phyloP scores from a whole-genome alignment of 2,797 vertebrate species.

The Amphiprion clarkii region DNA sequence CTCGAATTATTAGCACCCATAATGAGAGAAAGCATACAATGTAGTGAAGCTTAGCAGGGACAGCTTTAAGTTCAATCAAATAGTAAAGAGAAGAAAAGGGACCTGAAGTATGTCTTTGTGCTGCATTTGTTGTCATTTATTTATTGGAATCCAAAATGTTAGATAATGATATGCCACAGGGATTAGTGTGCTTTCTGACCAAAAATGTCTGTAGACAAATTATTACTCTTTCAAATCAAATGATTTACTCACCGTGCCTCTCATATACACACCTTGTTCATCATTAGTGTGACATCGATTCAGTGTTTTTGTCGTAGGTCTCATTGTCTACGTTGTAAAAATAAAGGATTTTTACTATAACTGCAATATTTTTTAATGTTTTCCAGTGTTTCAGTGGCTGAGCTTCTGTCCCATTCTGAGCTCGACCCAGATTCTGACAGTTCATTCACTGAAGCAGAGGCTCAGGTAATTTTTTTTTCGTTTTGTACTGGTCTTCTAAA shows the following conservation, averaged over 20 bases:
- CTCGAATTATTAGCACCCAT: neutral
- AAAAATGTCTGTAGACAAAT: neutral
- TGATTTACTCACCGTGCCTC: neutral
- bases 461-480: constrained; percentile 81
- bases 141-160: neutral
- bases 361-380: constrained; percentile 20
- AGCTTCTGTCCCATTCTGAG: constrained; percentile 89
- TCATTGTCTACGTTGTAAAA: neutral
- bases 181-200: neutral
- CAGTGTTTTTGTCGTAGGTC: neutral
- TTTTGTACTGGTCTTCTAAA: neutral
- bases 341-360: neutral
- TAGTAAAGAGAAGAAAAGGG: neutral
- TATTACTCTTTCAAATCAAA: neutral
- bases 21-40: neutral
- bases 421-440: constrained; percentile 89
- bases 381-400: constrained; percentile 85
- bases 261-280: neutral
- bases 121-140: neutral
- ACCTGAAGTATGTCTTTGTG: neutral
- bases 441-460: constrained; percentile 86
- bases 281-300: neutral
- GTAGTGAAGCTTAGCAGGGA: neutral
- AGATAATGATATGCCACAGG: neutral
- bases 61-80: neutral